A percentile compares a stretch with the other conserved stretches of the same genome.
Conservation (phyloP, 2,888 invertebrate genomes). For the Anthrax anthrax region DNA sequence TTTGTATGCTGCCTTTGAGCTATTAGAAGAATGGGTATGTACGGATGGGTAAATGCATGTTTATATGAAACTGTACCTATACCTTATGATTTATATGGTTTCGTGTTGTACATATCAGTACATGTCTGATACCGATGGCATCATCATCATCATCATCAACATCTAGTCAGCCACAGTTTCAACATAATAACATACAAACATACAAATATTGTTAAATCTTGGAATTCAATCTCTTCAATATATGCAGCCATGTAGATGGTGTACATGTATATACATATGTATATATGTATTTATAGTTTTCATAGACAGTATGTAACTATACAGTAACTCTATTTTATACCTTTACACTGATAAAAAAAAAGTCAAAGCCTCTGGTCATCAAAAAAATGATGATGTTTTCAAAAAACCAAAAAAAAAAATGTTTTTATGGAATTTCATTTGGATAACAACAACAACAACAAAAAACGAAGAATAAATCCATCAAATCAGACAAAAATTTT, state of each 20-base stretch:
- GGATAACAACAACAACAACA: too few relatives aligned
- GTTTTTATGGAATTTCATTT: too few relatives aligned
- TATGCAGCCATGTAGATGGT: too few relatives aligned
- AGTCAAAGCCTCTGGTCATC: background rate
- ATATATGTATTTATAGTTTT: background rate
- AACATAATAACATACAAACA: too few relatives aligned
- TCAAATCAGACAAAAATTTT: background rate
- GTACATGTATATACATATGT: background rate
- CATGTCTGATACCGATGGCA: background rate
- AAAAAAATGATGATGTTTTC: background rate
- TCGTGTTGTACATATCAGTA: background rate
- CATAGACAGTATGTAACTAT: background rate
- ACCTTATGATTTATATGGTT: background rate
- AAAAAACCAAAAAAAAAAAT: too few relatives aligned
- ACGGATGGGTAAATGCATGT: background rate
- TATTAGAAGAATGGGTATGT: background rate
- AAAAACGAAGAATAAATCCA: background rate
- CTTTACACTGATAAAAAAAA: too few relatives aligned
- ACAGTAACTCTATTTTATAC: too few relatives aligned
- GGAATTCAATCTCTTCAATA: too few relatives aligned
- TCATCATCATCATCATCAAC: background rate
- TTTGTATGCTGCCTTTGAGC: too few relatives aligned
- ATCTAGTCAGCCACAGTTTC: background rate
- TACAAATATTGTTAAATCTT: too few relatives aligned
- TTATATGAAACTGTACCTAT: background rate